Evolutionary conservation across 2,888 invertebrate genomes (phyloP).

Genomic region (Pachliopta kotzebuea): DNA sequence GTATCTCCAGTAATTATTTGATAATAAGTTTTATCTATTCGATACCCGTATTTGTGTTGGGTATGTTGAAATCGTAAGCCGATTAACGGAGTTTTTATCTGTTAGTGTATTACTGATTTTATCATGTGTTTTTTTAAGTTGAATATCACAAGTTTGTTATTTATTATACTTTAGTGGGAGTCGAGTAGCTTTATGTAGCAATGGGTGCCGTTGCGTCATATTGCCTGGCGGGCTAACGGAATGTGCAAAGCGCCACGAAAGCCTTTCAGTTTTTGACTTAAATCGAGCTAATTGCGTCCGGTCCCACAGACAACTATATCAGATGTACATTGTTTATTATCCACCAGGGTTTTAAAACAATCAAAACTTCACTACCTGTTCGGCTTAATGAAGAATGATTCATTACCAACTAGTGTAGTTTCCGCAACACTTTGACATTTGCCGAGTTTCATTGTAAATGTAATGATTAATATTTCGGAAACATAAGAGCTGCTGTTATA

Average conservation of each 20-base stretch:
- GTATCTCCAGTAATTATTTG: slow-evolving; percentile 29
- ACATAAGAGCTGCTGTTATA: not conserved
- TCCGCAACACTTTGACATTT: not conserved
- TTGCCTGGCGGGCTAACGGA: slow-evolving; percentile 4
- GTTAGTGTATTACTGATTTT: not conserved
- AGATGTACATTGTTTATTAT: not conserved
- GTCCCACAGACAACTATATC: slow-evolving; percentile 10
- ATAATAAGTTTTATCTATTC: slow-evolving; percentile 28
- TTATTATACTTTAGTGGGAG: not conserved
- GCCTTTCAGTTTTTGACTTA: slow-evolving; percentile 5
- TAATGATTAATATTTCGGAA: not conserved
- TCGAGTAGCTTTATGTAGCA: not conserved
- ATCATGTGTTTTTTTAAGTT: not conserved
- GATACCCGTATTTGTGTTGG: not conserved
- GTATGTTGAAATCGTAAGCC: slow-evolving; percentile 3
- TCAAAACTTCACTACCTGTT: not conserved
- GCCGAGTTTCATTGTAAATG: not conserved
- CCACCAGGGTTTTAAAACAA: not conserved
- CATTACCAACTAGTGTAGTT: not conserved
- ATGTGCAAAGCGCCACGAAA: slow-evolving; percentile 14
- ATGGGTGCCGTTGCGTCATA: not conserved
- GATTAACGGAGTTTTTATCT: not conserved
- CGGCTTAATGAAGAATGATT: not conserved
- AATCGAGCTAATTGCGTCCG: slow-evolving; percentile 13
- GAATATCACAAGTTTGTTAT: too few relatives aligned